Evolutionary conservation across 2,888 invertebrate species (phyloP).

Genomic region (Microdon myrmicae): DNA sequence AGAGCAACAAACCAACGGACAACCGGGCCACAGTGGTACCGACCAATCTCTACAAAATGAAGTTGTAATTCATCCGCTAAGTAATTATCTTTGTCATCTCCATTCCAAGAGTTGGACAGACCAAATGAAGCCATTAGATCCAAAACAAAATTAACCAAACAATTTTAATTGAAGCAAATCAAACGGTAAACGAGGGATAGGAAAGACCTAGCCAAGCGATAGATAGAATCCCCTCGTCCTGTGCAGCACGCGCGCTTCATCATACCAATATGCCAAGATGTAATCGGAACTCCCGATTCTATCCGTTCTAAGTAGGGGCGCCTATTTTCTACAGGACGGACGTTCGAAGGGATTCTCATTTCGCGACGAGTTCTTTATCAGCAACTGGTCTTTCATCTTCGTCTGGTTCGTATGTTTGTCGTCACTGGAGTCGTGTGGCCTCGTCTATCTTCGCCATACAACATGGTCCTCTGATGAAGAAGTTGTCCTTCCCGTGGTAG

Average conservation of each 20-base stretch:
- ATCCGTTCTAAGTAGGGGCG: constrained; percentile 37
- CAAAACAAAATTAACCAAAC: constrained; percentile 55
- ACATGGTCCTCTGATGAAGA: constrained; percentile 33
- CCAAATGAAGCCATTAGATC: constrained; percentile 54
- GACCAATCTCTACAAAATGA: constrained; percentile 31
- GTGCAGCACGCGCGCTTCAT: constrained; percentile 6
- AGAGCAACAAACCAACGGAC: no score
- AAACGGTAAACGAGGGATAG: no score
- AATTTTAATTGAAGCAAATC: constrained; percentile 57
- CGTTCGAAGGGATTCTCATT: constrained; percentile 13
- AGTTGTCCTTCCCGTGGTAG: constrained; percentile 34
- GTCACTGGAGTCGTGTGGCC: constrained; percentile 40
- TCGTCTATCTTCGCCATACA: constrained; percentile 32
- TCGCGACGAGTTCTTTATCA: constrained; percentile 31
- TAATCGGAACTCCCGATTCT: constrained; percentile 34
- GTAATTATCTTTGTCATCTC: constrained; percentile 51
- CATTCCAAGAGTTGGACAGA: constrained; percentile 8
- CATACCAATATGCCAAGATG: constrained; percentile 48
- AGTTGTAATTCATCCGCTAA: constrained; percentile 49
- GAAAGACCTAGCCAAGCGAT: constrained; percentile 14
- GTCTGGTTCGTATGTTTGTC: constrained; percentile 17
- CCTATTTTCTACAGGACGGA: constrained; percentile 34
- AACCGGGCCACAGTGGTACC: constrained; percentile 26
- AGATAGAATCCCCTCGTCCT: constrained; percentile 5
- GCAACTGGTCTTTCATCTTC: constrained; percentile 44